A percentile compares a stretch with the other conserved stretches of the same genome.
phyloP scores from a whole-genome alignment of 1,140 invertebrate species.

The Drosophila nigrodunni region DNA sequence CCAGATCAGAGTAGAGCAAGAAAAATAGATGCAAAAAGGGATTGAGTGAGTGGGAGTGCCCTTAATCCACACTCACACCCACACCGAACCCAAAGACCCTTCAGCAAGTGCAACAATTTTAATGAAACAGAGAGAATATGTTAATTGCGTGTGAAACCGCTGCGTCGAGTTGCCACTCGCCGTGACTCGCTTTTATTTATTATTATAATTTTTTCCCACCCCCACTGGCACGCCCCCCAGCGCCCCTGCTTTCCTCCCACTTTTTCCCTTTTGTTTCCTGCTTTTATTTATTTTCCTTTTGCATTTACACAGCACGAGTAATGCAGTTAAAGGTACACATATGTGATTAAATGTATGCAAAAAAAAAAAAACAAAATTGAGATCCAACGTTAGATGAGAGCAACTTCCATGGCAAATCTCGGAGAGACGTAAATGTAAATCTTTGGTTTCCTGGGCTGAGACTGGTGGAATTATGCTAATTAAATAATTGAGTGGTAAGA shows the following conservation, averaged over 20 bases:
- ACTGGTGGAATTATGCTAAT: conserved; percentile 44
- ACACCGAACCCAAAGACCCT: conserved; percentile 4
- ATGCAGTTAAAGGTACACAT: conserved; percentile 27
- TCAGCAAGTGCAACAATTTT: conserved; percentile 73
- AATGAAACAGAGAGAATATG: conserved; percentile 80
- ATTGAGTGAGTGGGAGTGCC: not conserved
- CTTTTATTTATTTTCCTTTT: conserved; percentile 6
- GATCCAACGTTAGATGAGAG: conserved; percentile 16
- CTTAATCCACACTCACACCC: too few relatives aligned
- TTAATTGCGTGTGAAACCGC: conserved; percentile 82
- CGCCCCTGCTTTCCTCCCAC: conserved; percentile 7
- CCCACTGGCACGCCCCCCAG: too few relatives aligned
- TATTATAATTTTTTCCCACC: conserved; percentile 63
- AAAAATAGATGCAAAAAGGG: not conserved
- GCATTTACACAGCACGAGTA: conserved; percentile 42
- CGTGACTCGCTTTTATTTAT: conserved; percentile 69
- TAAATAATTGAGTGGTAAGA: conserved; percentile 29
- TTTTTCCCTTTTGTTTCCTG: conserved; percentile 15
- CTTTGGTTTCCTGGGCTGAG: conserved; percentile 16
- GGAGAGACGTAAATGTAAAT: conserved; percentile 24
- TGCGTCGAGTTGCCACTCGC: conserved; percentile 68
- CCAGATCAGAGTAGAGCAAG: conserved; percentile 12
- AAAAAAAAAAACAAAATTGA: not conserved
- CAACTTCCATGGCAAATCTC: conserved; percentile 4
- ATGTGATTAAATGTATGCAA: conserved; percentile 9